Conservation (phyloP, 2,113 vertebrate genomes). For the Phalacrocorax pelagicus region DNA sequence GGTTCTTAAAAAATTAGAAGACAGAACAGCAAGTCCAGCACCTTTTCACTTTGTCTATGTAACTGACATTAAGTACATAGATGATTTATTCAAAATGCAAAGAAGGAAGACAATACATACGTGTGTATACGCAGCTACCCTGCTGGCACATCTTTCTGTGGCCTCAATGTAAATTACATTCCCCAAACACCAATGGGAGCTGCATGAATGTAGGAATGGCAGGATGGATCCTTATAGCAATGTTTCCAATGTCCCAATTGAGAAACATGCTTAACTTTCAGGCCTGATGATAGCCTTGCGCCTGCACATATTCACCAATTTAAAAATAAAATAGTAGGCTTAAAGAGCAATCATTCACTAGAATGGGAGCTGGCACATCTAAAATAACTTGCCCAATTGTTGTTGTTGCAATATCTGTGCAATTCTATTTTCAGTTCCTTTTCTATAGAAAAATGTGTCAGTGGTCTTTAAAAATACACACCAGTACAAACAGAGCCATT, state of each 20-base stretch:
- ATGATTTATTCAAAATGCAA: neutral
- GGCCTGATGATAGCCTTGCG: neutral
- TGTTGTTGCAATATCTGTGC: neutral
- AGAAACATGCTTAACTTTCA: neutral
- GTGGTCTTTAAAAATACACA: neutral
- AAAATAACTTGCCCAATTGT: neutral
- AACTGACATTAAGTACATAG: neutral
- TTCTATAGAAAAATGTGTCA: neutral
- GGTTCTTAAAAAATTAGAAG: neutral
- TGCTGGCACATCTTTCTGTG: neutral
- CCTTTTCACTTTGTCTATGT: neutral
- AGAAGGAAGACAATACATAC: neutral
- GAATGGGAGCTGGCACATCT: slow-evolving; percentile 12
- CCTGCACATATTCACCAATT: neutral
- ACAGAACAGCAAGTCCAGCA: neutral
- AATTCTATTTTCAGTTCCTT: slow-evolving; percentile 38
- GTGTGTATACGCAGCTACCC: neutral
- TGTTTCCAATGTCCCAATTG: neutral
- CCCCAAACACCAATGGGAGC: neutral
- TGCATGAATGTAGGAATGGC: neutral
- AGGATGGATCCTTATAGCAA: neutral
- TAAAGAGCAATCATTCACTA: neutral
- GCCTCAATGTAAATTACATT: neutral
- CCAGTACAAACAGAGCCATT: neutral
- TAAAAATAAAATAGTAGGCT: neutral